Evolutionary conservation across 2,797 vertebrate species (phyloP).

Genomic region (Cyprinodon diabolis): DNA sequence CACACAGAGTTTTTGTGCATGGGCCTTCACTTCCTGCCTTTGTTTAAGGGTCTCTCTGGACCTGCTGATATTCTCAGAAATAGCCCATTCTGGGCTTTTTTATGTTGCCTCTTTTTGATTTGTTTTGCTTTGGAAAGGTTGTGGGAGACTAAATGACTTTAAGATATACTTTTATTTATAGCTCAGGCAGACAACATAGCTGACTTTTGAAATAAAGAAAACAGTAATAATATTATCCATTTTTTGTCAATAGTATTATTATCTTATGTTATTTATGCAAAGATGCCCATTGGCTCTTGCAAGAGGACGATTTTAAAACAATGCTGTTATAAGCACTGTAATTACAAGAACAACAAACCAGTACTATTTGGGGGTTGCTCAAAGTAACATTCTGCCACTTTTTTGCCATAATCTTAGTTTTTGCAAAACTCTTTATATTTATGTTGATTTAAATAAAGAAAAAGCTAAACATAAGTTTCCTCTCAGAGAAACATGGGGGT

Average conservation of each 20-base stretch:
- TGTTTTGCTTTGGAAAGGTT: not conserved
- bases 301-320: not conserved
- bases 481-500: too few species aligned
- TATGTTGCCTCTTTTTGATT: not conserved
- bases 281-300: not conserved
- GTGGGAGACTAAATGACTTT: not conserved
- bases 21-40: conserved; percentile 46
- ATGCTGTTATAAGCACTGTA: not conserved
- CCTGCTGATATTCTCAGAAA: conserved; percentile 23
- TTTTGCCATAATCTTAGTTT: not conserved
- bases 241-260: not conserved
- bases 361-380: not conserved
- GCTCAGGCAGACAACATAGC: not conserved
- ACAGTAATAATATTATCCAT: not conserved
- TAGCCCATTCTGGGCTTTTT: not conserved
- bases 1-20: conserved; percentile 19
- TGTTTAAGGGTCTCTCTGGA: conserved; percentile 25
- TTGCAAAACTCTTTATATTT: not conserved
- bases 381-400: not conserved
- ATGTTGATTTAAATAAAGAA: not conserved
- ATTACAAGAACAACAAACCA: not conserved
- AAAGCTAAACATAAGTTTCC: too few species aligned
- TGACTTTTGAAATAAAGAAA: not conserved
- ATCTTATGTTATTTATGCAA: not conserved
- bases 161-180: not conserved